Base-by-base conservation (phyloP, 2,888 invertebrate species). In the Conistra vaccinii region DNA sequence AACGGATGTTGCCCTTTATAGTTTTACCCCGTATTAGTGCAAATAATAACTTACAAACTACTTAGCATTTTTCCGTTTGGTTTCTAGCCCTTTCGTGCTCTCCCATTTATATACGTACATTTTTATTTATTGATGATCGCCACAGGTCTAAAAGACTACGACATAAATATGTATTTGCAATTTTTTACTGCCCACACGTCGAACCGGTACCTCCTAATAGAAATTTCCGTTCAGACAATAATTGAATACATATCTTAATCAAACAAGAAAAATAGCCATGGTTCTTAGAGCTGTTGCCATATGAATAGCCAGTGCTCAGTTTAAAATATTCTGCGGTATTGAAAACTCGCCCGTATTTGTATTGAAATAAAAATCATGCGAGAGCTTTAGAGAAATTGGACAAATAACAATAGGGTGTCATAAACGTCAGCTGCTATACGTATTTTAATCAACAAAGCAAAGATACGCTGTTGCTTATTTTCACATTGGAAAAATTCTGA, bases 181-280 rank as follows among this genome's bases (percentile, higher is more conserved):
- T 67, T 35, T 48, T 48, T 69, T 39, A 26, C 32, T 58, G 51
- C 77, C 77, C 51, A 82, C 69, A 57, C 66, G 67, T 58, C 14
- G 14, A 73, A 61, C 23, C 32, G 57, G 61, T 71, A 9, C 7
- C 23, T 68, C 39, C 63, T 70, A 85, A 78, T 85, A 83, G 75
- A 83, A 80, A 81, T 72, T 83, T 70, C 69, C 68, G 68, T 72
- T 32, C 20, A 58, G 51, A 78, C 74, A 86, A 82, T 86, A 86
- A 82, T 86, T 83, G 81, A 81, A 81, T 69, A 87, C 77, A 78
- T 85, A 84, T 81, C 75, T 65, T 39, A 83, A 80, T 80, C 80
- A 84, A 83, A 85, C 76, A 85, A 80, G 69, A 83, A 73, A 76
- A 73, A 76, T 79, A 26, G 39, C 61, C 73, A 62, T 65, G 67